Conservation (phyloP, 2,888 invertebrate species). For the Bembecia ichneumoniformis region DNA sequence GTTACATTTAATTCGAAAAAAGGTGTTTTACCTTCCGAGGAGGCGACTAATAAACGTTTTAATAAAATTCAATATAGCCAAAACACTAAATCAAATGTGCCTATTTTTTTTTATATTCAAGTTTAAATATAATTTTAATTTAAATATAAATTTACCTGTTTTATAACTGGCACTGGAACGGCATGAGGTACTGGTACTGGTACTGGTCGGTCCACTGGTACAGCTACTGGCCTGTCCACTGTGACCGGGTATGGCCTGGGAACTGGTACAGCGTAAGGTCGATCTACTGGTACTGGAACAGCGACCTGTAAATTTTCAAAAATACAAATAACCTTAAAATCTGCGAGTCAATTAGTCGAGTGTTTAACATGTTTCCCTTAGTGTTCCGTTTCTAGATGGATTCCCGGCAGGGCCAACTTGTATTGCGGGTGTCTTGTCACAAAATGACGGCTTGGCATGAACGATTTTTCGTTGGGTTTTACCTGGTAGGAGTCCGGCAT, state of each 20-base stretch:
- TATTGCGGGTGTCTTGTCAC: too few relatives aligned
- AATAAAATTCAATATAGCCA: neutral
- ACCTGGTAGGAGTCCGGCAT: too few relatives aligned
- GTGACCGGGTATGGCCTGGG: constrained; percentile 63
- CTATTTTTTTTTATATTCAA: neutral
- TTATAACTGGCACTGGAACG: constrained; percentile 56
- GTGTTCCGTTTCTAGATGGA: too few relatives aligned
- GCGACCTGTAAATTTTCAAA: constrained; percentile 39
- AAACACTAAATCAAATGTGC: neutral
- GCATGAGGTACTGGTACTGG: constrained; percentile 58
- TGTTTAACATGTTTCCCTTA: too few relatives aligned
- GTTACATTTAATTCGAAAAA: too few relatives aligned
- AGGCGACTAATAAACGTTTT: too few relatives aligned
- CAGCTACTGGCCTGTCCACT: constrained; percentile 60
- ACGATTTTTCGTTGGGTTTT: too few relatives aligned
- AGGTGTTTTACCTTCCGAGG: too few relatives aligned
- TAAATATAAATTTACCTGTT: constrained; percentile 37
- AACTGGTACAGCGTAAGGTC: constrained; percentile 66
- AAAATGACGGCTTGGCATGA: too few relatives aligned
- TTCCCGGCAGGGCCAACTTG: too few relatives aligned
- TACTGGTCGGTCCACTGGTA: constrained; percentile 68
- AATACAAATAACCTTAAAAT: too few relatives aligned
- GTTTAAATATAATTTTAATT: neutral
- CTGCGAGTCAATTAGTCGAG: too few relatives aligned
- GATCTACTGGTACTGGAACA: constrained; percentile 60